Conservation (phyloP, 2,888 invertebrate genomes). For the Leptinotarsa tumamoca region DNA sequence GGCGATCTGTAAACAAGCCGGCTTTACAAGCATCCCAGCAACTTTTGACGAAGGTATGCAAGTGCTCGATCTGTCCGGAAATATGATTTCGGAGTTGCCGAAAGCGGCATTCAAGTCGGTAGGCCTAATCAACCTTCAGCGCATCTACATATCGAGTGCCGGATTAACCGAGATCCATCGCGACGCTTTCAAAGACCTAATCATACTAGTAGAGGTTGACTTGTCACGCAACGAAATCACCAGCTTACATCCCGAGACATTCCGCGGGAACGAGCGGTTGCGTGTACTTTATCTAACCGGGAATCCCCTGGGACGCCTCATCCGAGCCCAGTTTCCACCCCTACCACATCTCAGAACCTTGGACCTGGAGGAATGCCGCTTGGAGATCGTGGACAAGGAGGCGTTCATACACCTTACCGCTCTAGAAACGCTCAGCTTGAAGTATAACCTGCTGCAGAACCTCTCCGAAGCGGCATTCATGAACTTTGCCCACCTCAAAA, state of each 20-base stretch:
- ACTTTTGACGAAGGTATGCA: conserved; percentile 82
- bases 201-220: conserved; percentile 88
- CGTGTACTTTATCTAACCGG: conserved; percentile 83
- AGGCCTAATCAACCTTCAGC: conserved; percentile 86
- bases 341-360: conserved; percentile 84
- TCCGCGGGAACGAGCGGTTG: conserved; percentile 86
- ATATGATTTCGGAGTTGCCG: conserved; percentile 80
- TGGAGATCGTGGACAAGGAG: conserved; percentile 80
- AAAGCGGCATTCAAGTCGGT: conserved; percentile 83
- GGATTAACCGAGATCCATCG: conserved; percentile 81
- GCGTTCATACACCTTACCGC: conserved; percentile 82
- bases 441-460: conserved; percentile 82
- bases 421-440: conserved; percentile 82
- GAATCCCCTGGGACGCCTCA: conserved; percentile 81
- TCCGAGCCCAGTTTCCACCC: conserved; percentile 83
- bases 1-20: conserved; percentile 85
- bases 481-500: conserved; percentile 82
- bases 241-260: conserved; percentile 81
- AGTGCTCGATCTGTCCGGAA: conserved; percentile 86
- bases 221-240: conserved; percentile 85
- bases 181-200: conserved; percentile 88
- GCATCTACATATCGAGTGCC: conserved; percentile 82
- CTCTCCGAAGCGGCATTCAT: conserved; percentile 76
- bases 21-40: conserved; percentile 82
- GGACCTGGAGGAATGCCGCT: conserved; percentile 83